Evolutionary conservation across 2,113 vertebrate species (phyloP), one percentile per base, ranked within the genome.

Genomic region (Periophthalmodon schlosseri): DNA sequence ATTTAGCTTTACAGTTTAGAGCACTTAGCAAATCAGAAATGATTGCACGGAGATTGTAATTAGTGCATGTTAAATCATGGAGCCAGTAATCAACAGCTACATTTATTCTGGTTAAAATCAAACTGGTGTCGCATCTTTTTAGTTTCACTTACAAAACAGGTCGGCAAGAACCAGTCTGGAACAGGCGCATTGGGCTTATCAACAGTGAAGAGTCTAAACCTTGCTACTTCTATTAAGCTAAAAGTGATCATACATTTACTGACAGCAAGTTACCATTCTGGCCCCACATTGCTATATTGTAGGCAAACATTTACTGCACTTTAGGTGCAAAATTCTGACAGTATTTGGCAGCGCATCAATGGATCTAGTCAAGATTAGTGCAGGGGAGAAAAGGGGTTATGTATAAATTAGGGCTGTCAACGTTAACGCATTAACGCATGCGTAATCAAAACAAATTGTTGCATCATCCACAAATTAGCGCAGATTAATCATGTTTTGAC

Each of bases 91-190:
- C 24, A 63, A 63, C 60, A 63, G 28, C 28, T 16, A 61, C 24
- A 63, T 34, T 63, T 63, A 63, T 23, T 34, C 14, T 33, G 58
- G 58, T 63, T 28, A 16, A 63, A 63, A 63, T 63, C 23, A 63
- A 63, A 63, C 60, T 58, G 60, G 60, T 33, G 60, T 14, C 24
- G 34, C 60, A 28, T 63, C 23, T 63, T 33, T 63, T 63, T 63
- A 63, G 24, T 33, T 33, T 63, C 52, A 54, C 52, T 54, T 4
- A 54, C 52, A 54, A 54, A 54, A n/a, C 8, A 1, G 20, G 20
- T 54, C 20, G 8, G 8, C 20, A 54, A 54, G 20, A n/a, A 44
- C 8, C 10, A 44, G 39, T 44, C 39, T 9, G 10, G 39, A 44
- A 11, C 10, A 44, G 39, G 10, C 1, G 9, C 39, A 10, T 10